Percentiles rank a stretch among this genome's conserved stretches.
These are phyloP conservation scores for Tenualosa thibaudeaui DNA, from an alignment of 2,797 vertebrate species.

Conservation along the genomic window DNA sequence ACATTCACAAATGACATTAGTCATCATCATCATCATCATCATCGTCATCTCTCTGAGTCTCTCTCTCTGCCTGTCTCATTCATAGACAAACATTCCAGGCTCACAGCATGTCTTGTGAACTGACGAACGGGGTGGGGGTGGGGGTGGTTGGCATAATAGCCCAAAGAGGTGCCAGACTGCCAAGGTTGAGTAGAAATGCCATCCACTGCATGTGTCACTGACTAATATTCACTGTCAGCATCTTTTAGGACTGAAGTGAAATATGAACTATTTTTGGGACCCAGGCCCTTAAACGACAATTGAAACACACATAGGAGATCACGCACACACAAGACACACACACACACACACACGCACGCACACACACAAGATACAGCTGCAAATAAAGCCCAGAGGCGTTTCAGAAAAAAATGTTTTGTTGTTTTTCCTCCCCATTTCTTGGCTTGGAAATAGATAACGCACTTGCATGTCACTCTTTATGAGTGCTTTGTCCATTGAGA, in stretches of 20 bases:
- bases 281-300: not conserved
- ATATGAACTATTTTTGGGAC: not conserved
- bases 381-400: not conserved
- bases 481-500: slow-evolving; percentile 17
- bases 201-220: slow-evolving; percentile 20
- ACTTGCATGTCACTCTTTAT: not conserved
- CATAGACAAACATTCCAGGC: not conserved
- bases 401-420: not conserved
- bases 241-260: slow-evolving; percentile 6
- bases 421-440: too few species aligned
- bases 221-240: slow-evolving; percentile 17
- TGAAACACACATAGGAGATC: not conserved
- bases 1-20: not conserved
- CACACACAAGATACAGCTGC: not conserved
- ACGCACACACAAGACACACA: not conserved
- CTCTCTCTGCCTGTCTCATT: not conserved
- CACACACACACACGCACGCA: not conserved
- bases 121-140: not conserved
- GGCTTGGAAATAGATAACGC: not conserved
- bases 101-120: not conserved
- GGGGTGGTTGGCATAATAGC: not conserved
- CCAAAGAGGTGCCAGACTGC: not conserved
- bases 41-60: not conserved
- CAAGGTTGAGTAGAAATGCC: slow-evolving; percentile 3
- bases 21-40: not conserved